phyloP scores from a whole-genome alignment of 2,113 vertebrate genomes.

The Pygathrix nemaeus region DNA sequence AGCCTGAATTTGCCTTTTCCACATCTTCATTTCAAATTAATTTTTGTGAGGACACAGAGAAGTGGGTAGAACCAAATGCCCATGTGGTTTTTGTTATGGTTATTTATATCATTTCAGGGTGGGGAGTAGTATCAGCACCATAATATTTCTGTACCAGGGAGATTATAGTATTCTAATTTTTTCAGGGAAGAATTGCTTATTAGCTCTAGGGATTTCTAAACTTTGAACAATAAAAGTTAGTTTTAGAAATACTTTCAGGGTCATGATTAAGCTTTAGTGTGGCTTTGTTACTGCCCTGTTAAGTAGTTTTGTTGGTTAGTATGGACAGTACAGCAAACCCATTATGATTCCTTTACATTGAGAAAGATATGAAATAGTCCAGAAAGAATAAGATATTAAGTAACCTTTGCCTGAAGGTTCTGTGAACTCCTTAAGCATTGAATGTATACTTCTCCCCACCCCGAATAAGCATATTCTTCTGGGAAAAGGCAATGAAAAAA shows the following conservation, averaged over 20 bases:
- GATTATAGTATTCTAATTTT: constrained; percentile 69
- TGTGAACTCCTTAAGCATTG: constrained; percentile 72
- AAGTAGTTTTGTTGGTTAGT: constrained; percentile 75
- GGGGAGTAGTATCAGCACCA: constrained; percentile 66
- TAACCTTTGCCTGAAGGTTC: constrained; percentile 66
- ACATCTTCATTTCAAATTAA: constrained; percentile 64
- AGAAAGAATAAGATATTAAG: constrained; percentile 79
- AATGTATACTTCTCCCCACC: constrained; percentile 80
- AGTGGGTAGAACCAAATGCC: constrained; percentile 69
- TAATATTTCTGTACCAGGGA: constrained; percentile 65
- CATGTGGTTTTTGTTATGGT: constrained; percentile 56
- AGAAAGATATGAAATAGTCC: constrained; percentile 78
- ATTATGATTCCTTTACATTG: constrained; percentile 72
- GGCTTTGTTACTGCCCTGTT: constrained; percentile 70
- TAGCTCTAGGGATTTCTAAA: constrained; percentile 72
- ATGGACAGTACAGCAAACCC: constrained; percentile 69
- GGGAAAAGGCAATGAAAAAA: constrained; percentile 85
- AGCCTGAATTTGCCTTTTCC: constrained; percentile 70
- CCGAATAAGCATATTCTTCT: constrained; percentile 82
- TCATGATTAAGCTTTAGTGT: constrained; percentile 65
- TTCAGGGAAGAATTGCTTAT: constrained; percentile 52
- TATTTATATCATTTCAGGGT: constrained; percentile 66
- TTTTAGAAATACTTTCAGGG: constrained; percentile 79
- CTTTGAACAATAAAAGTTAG: constrained; percentile 72
- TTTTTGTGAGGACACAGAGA: constrained; percentile 68